These are phyloP conservation scores for Bellardia bayeri DNA, from an alignment of 2,888 invertebrate species.

Conservation along the genomic window DNA sequence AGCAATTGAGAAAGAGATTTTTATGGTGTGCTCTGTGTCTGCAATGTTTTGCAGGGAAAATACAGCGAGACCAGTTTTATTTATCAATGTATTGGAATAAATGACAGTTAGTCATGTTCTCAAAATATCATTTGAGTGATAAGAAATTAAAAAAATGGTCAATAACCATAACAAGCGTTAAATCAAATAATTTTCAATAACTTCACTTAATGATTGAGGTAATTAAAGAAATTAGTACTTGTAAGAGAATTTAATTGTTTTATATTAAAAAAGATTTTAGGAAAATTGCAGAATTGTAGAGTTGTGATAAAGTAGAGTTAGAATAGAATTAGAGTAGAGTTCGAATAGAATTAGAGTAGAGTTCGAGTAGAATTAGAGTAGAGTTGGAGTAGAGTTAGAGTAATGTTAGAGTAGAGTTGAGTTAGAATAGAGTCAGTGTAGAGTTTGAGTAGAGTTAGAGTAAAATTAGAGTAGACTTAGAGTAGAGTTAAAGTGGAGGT, in stretches of 20 bases:
- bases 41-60: not conserved
- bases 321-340: no score
- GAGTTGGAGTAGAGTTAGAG: not conserved
- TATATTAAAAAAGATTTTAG: no score
- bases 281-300: no score
- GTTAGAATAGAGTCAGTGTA: not conserved
- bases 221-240: no score
- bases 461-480: no score
- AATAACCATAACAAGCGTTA: not conserved
- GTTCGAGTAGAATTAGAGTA: not conserved
- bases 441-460: no score
- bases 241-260: no score
- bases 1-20: slow-evolving; percentile 13
- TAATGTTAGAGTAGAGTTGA: not conserved
- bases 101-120: slow-evolving; percentile 61
- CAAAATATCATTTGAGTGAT: slow-evolving; percentile 29
- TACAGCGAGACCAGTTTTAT: not conserved
- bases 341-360: not conserved
- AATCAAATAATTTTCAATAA: not conserved
- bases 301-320: no score
- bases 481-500: no score
- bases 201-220: not conserved
- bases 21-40: slow-evolving; percentile 20
- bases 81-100: slow-evolving; percentile 54
- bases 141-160: not conserved